Conservation (phyloP, 2,888 invertebrate species). For the Adineta ricciae region DNA sequence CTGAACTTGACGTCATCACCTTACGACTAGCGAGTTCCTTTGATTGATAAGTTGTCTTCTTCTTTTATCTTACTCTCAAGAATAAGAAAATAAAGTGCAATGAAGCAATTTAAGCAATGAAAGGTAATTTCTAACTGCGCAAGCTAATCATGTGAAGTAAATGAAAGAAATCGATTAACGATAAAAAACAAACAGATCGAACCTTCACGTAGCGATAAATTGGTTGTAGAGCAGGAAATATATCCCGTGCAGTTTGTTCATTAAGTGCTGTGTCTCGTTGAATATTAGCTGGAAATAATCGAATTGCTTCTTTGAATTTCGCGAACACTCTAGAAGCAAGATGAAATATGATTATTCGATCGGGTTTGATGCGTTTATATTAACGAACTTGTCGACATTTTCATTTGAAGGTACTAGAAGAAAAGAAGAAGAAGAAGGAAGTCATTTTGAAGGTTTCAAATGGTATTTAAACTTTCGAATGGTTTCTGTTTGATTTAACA, state of each 20-base stretch:
- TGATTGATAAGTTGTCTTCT: not conserved
- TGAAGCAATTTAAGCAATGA: not conserved
- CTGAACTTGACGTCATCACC: not conserved
- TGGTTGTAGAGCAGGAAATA: constrained; percentile 18
- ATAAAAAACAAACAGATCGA: not conserved
- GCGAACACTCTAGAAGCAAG: not conserved
- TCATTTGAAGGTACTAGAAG: not conserved
- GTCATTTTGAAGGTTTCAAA: not conserved
- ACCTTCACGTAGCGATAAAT: constrained; percentile 3
- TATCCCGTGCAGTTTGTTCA: not conserved
- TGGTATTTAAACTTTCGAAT: not conserved
- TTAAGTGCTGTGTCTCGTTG: not conserved
- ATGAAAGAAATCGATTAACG: not conserved
- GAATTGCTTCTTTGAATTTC: not conserved
- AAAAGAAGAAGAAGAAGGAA: not conserved
- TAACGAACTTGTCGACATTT: constrained; percentile 10
- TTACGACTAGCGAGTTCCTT: not conserved
- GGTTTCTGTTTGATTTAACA: not conserved
- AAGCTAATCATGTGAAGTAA: not conserved
- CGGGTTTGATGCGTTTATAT: not conserved
- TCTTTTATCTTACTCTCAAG: not conserved
- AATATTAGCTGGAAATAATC: not conserved
- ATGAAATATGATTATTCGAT: not conserved
- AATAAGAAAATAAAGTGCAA: not conserved
- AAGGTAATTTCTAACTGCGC: not conserved